Evolutionary conservation across 2,888 invertebrate genomes (phyloP), one percentile per base, ranked within the genome.

Genomic region (Ormyrus labotus): DNA sequence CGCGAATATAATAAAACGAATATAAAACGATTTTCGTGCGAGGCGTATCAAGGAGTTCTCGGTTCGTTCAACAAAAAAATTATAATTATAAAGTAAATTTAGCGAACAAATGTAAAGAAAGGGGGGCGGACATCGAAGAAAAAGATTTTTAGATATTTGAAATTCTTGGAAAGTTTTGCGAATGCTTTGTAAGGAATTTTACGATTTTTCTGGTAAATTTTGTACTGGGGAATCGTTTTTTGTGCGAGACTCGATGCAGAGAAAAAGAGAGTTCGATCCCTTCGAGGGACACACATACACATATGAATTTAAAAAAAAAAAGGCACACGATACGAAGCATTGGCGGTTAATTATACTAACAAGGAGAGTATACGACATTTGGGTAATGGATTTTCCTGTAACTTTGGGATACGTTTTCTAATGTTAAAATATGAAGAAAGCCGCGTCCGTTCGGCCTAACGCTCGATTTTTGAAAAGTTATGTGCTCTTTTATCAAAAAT

Each of bases 331-430:
- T 83, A 87, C 86, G 86, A 88, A 86, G 84, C 87, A 87, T 88
- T 87, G 87, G 88, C 87, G 89, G 87, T 87, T 88, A 86, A 81
- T 86, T 86, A 87, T 86, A 87, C 85, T 87, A n/a, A n/a, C n/a
- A n/a, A n/a, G n/a, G n/a, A n/a, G n/a, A n/a, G n/a, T n/a, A n/a
- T n/a, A n/a, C n/a, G n/a, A n/a, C n/a, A n/a, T n/a, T n/a, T n/a
- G n/a, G n/a, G n/a, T n/a, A n/a, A n/a, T n/a, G n/a, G n/a, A n/a
- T n/a, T n/a, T n/a, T n/a, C n/a, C n/a, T n/a, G n/a, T n/a, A n/a
- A n/a, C n/a, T n/a, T n/a, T n/a, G n/a, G n/a, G n/a, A n/a, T n/a
- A n/a, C n/a, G n/a, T n/a, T n/a, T n/a, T n/a, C n/a, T n/a, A n/a
- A n/a, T n/a, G n/a, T n/a, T n/a, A n/a, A n/a, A n/a, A n/a, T n/a